Evolutionary conservation across 2,797 vertebrate species (phyloP).

Genomic region (Knipowitschia caucasica): DNA sequence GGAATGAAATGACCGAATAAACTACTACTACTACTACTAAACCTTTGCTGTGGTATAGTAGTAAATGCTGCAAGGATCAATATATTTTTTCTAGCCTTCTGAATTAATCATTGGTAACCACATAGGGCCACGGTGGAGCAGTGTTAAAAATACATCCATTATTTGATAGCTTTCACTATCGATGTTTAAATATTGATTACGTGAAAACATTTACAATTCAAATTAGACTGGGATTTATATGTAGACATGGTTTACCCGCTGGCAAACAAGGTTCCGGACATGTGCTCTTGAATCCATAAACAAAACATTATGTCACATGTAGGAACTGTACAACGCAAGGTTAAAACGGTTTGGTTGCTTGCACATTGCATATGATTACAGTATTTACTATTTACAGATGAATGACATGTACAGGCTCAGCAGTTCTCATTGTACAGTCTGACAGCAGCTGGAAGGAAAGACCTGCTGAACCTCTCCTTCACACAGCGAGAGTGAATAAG

Average conservation of each 20-base stretch:
- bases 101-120: background rate
- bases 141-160: background rate
- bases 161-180: background rate
- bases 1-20: too few relatives aligned
- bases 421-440: too few relatives aligned
- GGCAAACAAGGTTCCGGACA: background rate
- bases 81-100: background rate
- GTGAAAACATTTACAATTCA: constrained; percentile 1
- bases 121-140: background rate
- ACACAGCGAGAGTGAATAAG: too few relatives aligned
- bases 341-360: too few relatives aligned
- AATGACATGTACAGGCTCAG: too few relatives aligned
- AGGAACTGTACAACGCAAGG: background rate
- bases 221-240: background rate
- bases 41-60: too few relatives aligned
- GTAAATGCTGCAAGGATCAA: background rate
- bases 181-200: constrained; percentile 7
- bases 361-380: too few relatives aligned
- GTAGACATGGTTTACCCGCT: background rate
- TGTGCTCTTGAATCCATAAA: background rate
- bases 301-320: background rate
- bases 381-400: too few relatives aligned
- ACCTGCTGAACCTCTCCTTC: too few relatives aligned
- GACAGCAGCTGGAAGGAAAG: too few relatives aligned
- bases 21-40: too few relatives aligned